Base-by-base conservation (phyloP, 1,140 invertebrate genomes). In the Camponotus vicinus region DNA sequence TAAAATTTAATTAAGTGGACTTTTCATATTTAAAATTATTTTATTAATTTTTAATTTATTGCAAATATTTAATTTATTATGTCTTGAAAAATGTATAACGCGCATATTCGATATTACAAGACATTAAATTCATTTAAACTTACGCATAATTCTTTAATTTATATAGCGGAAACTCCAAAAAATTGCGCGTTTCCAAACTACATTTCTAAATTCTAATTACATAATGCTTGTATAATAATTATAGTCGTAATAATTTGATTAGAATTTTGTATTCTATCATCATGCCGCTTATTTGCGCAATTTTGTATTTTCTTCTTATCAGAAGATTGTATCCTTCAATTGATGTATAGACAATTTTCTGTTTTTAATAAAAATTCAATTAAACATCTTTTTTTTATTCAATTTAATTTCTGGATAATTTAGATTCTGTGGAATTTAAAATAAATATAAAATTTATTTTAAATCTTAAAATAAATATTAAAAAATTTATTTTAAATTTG, bases 401-500 rank as follows among this genome's bases (percentile, higher is more conserved):
- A n/a, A 13, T 42, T 61, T 61, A 1, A 34, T n/a, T 5, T 21
- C 11, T 34, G 5, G 37, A 4, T 61, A 42, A 61, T 78, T 11
- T 52, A 18, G 15, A 37, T 52, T 52, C 32, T 27, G 15, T 42
- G 27, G 27, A 27, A 27, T 27, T 27, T 27, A 27, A 27, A 27
- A 27, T 27, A 40, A 69, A 69, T 79, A 40, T 57, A 34, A 15
- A 32, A 21, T 70, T 18, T 21, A 32, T 45, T 21, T 57, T 27
- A 80, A 79, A 40, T 78, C 0, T 27, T 27, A 27, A 27, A 27
- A 27, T 27, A 40, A 69, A 69, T 79, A 40, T 57, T 18, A 6
- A 4, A 34, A 15, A 32, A 21, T 70, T 18, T 21, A 32, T 45
- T 21, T 70, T 40, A 80, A 79, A 40, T 78, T 67, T 7, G 34